Conservation (phyloP, 1,140 invertebrate species). For the Camponotus floridanus region DNA sequence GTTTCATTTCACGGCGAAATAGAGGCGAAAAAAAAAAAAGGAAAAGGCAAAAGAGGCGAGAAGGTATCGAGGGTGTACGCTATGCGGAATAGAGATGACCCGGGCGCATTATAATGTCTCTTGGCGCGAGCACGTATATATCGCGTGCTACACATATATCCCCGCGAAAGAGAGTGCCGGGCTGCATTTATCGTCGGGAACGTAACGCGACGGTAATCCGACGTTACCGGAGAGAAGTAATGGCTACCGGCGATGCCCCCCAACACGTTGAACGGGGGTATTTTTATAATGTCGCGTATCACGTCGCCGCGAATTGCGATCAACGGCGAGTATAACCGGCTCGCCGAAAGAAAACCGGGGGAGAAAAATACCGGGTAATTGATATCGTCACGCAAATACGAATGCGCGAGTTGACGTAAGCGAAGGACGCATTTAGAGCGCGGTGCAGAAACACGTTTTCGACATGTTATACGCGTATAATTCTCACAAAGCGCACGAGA, state of each 20-base stretch:
- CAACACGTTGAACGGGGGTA: neutral
- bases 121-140: neutral
- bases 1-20: constrained; percentile 79
- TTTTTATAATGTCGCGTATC: neutral
- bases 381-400: neutral
- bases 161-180: constrained; percentile 48
- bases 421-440: neutral
- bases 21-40: constrained; percentile 70
- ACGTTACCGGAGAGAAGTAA: constrained; percentile 6
- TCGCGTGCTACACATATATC: constrained; percentile 27
- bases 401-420: neutral
- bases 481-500: neutral
- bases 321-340: neutral
- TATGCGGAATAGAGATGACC: constrained; percentile 77
- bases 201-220: neutral
- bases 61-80: constrained; percentile 66
- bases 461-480: neutral
- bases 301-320: neutral
- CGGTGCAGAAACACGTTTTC: neutral
- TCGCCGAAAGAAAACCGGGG: neutral
- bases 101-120: constrained; percentile 66
- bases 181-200: constrained; percentile 41
- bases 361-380: neutral
- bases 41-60: constrained; percentile 7
- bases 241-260: neutral